phyloP scores from a whole-genome alignment of 92 coral and sea anemone genomes.

The Nematostella vectensis region DNA sequence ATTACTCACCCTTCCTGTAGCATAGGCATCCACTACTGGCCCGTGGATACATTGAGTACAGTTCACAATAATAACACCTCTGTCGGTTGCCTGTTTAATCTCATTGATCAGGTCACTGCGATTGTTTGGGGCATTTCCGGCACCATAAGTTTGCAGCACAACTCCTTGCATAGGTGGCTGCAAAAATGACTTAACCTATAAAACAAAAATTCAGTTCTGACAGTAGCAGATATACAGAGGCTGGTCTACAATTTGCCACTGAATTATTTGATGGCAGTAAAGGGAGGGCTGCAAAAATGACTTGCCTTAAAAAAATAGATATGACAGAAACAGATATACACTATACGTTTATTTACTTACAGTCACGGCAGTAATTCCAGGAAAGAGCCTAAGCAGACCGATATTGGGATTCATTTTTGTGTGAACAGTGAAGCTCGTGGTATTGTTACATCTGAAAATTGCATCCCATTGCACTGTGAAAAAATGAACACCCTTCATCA shows the following conservation, averaged over 20 bases:
- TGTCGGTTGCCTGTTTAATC: constrained; percentile 63
- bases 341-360: no score
- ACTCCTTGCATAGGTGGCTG: constrained; percentile 92
- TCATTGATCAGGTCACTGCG: constrained; percentile 74
- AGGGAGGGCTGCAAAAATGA: no score
- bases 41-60: constrained; percentile 95
- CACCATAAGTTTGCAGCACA: constrained; percentile 88
- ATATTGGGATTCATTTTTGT: constrained; percentile 85
- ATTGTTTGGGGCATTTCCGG: constrained; percentile 87
- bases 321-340: no score
- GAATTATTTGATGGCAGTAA: neutral
- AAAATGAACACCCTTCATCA: neutral
- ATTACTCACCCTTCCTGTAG: constrained; percentile 89
- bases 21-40: constrained; percentile 82
- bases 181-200: constrained; percentile 76
- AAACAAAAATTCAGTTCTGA: neutral
- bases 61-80: constrained; percentile 80
- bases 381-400: constrained; percentile 84
- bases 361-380: constrained; percentile 89
- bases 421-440: constrained; percentile 54
- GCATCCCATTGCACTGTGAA: constrained; percentile 95
- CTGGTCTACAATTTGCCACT: neutral
- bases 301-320: no score
- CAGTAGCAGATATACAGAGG: neutral
- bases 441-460: constrained; percentile 72